A percentile compares a stretch with the other conserved stretches of the same genome.
Evolutionary conservation across 2,113 vertebrate genomes (phyloP).

Genomic region (Pelmatolapia mariae): DNA sequence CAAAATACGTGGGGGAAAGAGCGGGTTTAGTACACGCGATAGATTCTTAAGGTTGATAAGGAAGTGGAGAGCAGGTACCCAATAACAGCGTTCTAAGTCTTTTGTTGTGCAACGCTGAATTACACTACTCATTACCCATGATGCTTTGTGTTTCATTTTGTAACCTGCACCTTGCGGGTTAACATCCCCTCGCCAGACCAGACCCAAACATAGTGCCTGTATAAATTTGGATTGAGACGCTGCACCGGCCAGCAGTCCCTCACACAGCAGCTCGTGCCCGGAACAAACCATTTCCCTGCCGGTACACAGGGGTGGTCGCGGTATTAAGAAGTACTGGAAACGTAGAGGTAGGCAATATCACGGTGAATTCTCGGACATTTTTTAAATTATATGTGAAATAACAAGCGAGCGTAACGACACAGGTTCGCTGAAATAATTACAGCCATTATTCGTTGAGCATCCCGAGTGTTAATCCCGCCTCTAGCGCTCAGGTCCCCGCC

Average conservation of each 20-base stretch:
- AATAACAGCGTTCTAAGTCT: background rate
- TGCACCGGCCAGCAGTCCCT: background rate
- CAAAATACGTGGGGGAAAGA: background rate
- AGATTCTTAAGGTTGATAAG: rapidly evolving
- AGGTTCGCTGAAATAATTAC: rapidly evolving
- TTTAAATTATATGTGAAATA: background rate
- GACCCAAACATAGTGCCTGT: background rate
- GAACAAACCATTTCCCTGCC: conserved; percentile 17
- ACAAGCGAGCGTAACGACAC: rapidly evolving
- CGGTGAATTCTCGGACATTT: background rate
- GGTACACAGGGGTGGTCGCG: background rate
- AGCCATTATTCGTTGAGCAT: background rate
- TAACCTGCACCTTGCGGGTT: background rate
- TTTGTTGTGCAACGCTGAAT: background rate
- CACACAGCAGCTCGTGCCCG: background rate
- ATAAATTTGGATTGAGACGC: background rate
- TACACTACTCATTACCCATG: background rate
- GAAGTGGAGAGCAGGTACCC: background rate
- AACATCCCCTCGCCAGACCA: background rate
- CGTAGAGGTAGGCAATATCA: conserved; percentile 29
- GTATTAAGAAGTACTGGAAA: background rate
- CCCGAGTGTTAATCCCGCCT: background rate
- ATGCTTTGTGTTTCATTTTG: background rate
- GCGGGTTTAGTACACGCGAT: background rate
- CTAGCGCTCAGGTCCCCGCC: background rate